Evolutionary conservation across 2,888 invertebrate genomes (phyloP), one percentile per base, ranked within the genome.

Genomic region (Spisula solida): DNA sequence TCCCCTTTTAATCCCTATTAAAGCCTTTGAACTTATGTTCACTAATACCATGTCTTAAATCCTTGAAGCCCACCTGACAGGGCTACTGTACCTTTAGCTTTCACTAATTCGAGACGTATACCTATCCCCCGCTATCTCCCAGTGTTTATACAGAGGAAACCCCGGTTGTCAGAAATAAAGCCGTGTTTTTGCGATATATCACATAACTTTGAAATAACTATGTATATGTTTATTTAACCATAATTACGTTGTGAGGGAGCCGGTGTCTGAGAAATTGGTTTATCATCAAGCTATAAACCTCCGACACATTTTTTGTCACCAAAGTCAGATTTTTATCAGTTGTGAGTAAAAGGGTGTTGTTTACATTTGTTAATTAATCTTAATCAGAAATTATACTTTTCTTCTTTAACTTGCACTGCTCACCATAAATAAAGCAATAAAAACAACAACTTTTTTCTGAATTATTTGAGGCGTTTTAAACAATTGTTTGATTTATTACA

Each of bases 221-320:
- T 81, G 18, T 75, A 41, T 82, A 8, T 91, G 88, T 91, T 91
- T 91, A 84, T 87, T 66, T 91, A 87, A 41, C 79, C 89, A 91
- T 89, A 86, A 88, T 91, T 84, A 18, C 66, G 91, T 91, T 83
- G 81, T 87, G 75, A 89, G 78, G 89, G 55, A 75, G 51, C 86
- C 31, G 51, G 88, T 56, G 79, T 82, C 60, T 31, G 31, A 18
- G 29, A 66, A 66, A 66, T 66, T 25, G 5, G 60, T 66, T 66
- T 66, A 66, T 66, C 60, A 66, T 66, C 60, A 25, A 12, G 25
- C 25, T 25, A 5, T 2, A n/a, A 66, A n/a, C n/a, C n/a, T 25
- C 25, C 70, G 70, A 70, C 51, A 78, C 84, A 75, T n/a, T 70
- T n/a, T 41, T 78, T 31, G 20, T 78, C 75, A 70, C 82, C 34